These are phyloP conservation scores for Aegotheles bennettii DNA, from an alignment of 2,113 vertebrate species.

Conservation along the genomic window DNA sequence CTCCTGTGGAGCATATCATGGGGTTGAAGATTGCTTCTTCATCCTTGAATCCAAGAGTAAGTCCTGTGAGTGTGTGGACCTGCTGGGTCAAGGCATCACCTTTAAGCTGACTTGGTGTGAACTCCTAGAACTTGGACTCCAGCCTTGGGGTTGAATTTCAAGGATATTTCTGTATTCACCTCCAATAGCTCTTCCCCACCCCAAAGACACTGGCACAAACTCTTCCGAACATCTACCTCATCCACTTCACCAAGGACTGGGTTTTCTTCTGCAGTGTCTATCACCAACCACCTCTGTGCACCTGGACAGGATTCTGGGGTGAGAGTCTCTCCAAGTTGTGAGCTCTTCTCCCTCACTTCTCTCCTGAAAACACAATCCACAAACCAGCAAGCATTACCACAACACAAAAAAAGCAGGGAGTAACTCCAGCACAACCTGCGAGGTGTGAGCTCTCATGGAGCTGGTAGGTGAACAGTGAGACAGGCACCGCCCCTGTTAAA, in stretches of 20 bases:
- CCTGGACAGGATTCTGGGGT: neutral
- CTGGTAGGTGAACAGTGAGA: neutral
- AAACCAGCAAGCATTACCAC: fast-evolving
- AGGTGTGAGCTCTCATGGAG: neutral
- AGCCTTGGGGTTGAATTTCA: neutral
- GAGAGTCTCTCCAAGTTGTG: neutral
- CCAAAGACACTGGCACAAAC: neutral
- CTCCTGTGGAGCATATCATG: neutral
- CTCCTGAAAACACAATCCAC: neutral
- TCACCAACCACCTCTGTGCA: neutral
- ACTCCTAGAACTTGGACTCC: neutral
- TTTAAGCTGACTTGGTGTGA: neutral
- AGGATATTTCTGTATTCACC: neutral
- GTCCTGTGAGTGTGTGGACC: fast-evolving
- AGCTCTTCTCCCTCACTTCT: neutral
- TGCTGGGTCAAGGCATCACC: neutral
- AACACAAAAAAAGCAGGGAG: neutral
- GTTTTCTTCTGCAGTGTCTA: neutral
- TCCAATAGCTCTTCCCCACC: neutral
- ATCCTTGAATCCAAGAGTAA: neutral
- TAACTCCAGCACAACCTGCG: fast-evolving
- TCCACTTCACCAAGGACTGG: neutral
- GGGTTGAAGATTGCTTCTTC: neutral
- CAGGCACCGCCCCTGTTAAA: neutral
- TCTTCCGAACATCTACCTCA: neutral